Evolutionary conservation across 2,888 invertebrate species (phyloP), one percentile per base, ranked within the genome.

Genomic region (Pachydiplax longipennis): DNA sequence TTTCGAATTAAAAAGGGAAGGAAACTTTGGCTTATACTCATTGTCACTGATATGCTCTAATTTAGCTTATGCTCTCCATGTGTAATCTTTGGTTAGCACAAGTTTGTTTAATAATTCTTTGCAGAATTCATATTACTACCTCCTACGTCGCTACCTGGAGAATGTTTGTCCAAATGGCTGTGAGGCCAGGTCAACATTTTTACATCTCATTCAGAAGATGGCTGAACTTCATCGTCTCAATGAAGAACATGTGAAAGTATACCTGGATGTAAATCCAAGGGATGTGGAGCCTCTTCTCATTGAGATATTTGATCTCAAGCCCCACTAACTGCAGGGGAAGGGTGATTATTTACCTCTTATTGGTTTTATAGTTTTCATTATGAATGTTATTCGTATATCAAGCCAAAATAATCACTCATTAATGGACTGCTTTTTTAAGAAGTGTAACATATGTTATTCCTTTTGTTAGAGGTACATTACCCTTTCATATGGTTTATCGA

Each of bases 271-370:
- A 0, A 98, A 99, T 95, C 98, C 99, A 53, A 95, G 96, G 91
- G 96, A 97, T 93, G 97, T 99, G 81, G 99, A 99, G 93, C 99
- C 99, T 0, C 95, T 99, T 65, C 95, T 99, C 82, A 97, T 99
- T 93, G 99, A 99, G 95, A 98, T 99, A 93, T 98, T 99, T 93
- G 99, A 99, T 95, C 95, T 99, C 91, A 98, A 98, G 93, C 96
- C 92, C 53, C 92, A 92, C 90, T 91, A 81, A 91, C 18, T n/a
- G 35, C 10, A 37, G 53, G 58, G 25, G 53, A 58, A 83, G 58
- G 53, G 58, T 61, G 58, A 13, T 58, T 12, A 83, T 31, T 58
- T 31, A 18, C 48, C 31, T 58, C 83, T 53, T 83, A 53, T 18
- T 83, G 48, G n/a, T 61, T 58, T 87, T 15, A 65, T 58, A 81